Base-by-base conservation (phyloP, 2,888 invertebrate genomes). In the Morpho deidamia region DNA sequence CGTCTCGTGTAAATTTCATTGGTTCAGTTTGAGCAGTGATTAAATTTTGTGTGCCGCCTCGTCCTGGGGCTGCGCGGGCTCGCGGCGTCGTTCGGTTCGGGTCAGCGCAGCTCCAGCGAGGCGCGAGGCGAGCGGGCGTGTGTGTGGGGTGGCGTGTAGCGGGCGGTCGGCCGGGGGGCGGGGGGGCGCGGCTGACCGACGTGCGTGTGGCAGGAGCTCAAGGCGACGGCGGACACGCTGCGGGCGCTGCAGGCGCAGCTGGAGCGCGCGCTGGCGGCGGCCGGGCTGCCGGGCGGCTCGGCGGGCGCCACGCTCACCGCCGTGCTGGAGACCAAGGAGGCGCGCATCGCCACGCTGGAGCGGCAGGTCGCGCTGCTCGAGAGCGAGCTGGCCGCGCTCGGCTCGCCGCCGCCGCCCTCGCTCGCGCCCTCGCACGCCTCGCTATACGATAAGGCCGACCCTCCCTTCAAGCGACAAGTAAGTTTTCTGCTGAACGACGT, bases 281-380 rank as follows among this genome's bases (percentile, higher is more conserved):
- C 91, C 62, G 91, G 92, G 69, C 90, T 91, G 78, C 92, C 91
- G 68, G 87, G 88, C 68, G 86, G 86, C 76, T 77, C 77, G 67
- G 88, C 88, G 68, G 88, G 88, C 71, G 94, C 94, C 81, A 94
- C 94, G 68, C 92, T 95, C 83, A 93, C 93, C 69, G 94, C 94
- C 72, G 94, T 95, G 82, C 92, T 95, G 90, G 95, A 94, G 91
- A 95, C 94, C 71, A 94, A 96, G 93, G 96, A 96, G 88, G 94
- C 95, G 74, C 93, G 96, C 83, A 96, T 97, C 83, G 93, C 94
- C 77, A 95, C 95, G 64, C 92, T 97, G 87, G 96, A 97, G 91
- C 94, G 94, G 72, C 95, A 96, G 87, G 92, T 96, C 70, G 91
- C 92, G 70, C 90, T 95, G 78, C 92, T 96, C 81, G 96, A 96